Evolutionary conservation across 2,888 invertebrate genomes (phyloP).

Genomic region (Salpingus planirostris): DNA sequence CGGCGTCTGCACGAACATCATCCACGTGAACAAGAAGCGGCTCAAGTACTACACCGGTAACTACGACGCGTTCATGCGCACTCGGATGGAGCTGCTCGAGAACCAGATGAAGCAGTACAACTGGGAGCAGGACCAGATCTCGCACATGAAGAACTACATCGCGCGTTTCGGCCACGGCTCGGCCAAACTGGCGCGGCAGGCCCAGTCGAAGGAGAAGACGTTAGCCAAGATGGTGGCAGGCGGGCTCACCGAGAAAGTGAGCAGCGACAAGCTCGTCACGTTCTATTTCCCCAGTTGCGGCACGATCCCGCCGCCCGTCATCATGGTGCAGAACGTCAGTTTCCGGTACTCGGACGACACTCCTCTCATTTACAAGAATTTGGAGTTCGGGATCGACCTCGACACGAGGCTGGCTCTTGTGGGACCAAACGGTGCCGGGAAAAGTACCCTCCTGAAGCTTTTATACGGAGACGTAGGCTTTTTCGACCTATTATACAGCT

Average conservation of each 20-base stretch:
- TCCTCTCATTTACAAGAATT: conserved; percentile 90
- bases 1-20: conserved; percentile 93
- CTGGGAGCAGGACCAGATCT: conserved; percentile 99
- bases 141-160: conserved; percentile 99
- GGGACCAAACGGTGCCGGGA: conserved; percentile 98
- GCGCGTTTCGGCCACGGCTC: conserved; percentile 99
- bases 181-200: conserved; percentile 95
- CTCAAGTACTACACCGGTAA: conserved; percentile 89
- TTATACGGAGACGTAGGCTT: conserved; percentile 93
- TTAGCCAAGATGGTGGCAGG: conserved; percentile 98
- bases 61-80: conserved; percentile 94
- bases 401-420: conserved; percentile 93
- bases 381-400: conserved; percentile 98
- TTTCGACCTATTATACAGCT: too few relatives aligned
- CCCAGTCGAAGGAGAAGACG: conserved; percentile 99
- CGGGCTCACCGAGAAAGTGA: conserved; percentile 92
- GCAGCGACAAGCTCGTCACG: conserved; percentile 80
- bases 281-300: conserved; percentile 97
- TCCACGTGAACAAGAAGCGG: conserved; percentile 88
- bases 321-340: conserved; percentile 98
- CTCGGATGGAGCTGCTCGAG: conserved; percentile 87
- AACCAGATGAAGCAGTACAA: conserved; percentile 99
- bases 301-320: conserved; percentile 95
- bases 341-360: conserved; percentile 83
- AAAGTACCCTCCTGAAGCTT: conserved; percentile 93